Evolutionary conservation across 1,140 invertebrate species (phyloP), one percentile per base, ranked within the genome.

Genomic region (Drosophila littoralis): DNA sequence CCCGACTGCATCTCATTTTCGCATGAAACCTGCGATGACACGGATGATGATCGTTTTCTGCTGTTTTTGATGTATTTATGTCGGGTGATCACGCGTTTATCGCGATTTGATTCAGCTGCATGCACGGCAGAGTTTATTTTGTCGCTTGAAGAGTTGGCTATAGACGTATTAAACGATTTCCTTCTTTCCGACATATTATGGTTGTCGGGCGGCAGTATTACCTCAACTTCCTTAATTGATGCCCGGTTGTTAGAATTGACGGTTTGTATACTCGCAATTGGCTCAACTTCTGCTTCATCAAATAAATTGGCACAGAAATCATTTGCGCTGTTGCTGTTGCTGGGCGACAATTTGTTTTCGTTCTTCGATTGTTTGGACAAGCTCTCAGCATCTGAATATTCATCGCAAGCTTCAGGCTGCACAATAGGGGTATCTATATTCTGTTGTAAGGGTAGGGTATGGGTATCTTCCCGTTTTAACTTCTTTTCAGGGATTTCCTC

Each of bases 401-500:
- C 84, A 2, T 89, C 84, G 43, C 68, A 83, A 22, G 55, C 60
- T 50, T 89, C 85, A 2, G 64, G 64, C 9, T 73, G 74, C 33
- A 61, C 55, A 1, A 61, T 67, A 1, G 74, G 60, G 38, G 68
- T 77, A 35, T 91, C 80, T 45, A 61, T 43, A 32, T 55, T 77
- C 43, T 67, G 59, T 66, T 89, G 80, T 43, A 57, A 46, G 12
- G 43, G 48, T 28, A 54, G 42, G 67, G 51, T 75, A 17, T 71
- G 42, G 67, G 51, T 75, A 15, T 71, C 72, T 7, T 80, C 74
- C 3, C 77, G 73, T 54, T 84, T 91, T 46, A 55, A 57, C 33
- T 79, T 84, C 57, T 90, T 91, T 36, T 90, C 91, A 2, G 83
- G 66, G 12, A 74, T 92, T 54, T 92, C 91, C 43, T 92, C 91